Evolutionary conservation across 2,888 invertebrate species (phyloP).

Genomic region (Nectonema munidae): DNA sequence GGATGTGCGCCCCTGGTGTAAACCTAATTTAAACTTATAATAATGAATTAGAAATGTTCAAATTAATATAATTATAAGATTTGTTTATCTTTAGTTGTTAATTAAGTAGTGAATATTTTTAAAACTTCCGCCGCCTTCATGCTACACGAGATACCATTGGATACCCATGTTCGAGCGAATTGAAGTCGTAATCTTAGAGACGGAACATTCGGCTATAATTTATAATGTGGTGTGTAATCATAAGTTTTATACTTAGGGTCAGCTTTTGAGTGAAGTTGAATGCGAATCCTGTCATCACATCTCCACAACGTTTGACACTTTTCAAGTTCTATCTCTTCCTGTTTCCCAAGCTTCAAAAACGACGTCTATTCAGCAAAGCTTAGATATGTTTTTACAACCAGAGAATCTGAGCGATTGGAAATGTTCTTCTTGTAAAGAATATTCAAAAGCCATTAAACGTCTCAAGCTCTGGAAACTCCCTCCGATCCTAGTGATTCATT

Average conservation of each 20-base stretch:
- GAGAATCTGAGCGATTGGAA: slow-evolving; percentile 1
- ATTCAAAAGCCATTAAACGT: slow-evolving; percentile 1
- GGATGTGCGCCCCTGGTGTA: too few relatives aligned
- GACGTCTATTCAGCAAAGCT: slow-evolving; percentile 1
- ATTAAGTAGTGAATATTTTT: too few relatives aligned
- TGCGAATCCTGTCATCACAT: neutral
- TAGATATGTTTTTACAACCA: neutral
- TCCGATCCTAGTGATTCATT: slow-evolving; percentile 8
- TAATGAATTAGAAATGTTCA: too few relatives aligned
- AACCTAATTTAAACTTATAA: too few relatives aligned
- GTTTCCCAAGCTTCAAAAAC: neutral
- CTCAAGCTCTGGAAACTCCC: slow-evolving; percentile 7
- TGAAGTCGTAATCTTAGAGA: too few relatives aligned
- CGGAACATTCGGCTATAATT: neutral
- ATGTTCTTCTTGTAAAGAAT: slow-evolving; percentile 6
- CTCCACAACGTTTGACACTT: slow-evolving; percentile 9
- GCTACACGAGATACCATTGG: too few relatives aligned
- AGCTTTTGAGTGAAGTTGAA: slow-evolving; percentile 1
- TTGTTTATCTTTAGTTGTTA: too few relatives aligned
- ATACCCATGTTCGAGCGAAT: too few relatives aligned
- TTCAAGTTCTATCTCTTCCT: slow-evolving; percentile 9
- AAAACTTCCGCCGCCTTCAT: too few relatives aligned
- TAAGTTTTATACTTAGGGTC: slow-evolving; percentile 1
- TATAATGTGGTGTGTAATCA: neutral
- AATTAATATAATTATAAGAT: too few relatives aligned